Conservation (phyloP, 2,888 invertebrate genomes). For the Nephrocerus scutellatus region DNA sequence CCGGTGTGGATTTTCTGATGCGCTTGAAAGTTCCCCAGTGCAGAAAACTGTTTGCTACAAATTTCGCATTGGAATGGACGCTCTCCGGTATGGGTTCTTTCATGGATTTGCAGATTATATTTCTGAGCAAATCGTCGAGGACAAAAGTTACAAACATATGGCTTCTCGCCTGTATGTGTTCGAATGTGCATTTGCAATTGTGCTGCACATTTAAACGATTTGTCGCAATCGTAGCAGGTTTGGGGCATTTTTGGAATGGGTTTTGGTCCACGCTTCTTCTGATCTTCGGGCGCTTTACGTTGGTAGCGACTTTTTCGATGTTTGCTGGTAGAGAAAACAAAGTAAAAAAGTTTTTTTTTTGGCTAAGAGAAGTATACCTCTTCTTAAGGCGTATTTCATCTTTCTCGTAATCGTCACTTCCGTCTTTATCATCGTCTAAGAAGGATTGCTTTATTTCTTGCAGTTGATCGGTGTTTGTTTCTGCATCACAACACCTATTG, state of each 20-base stretch:
- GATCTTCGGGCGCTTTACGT: slow-evolving; percentile 53
- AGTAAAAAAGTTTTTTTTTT: background rate
- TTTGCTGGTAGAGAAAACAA: slow-evolving; percentile 25
- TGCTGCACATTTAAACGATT: slow-evolving; percentile 56
- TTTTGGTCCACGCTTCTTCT: slow-evolving; percentile 56
- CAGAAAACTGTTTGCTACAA: slow-evolving; percentile 57
- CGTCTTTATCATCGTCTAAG: slow-evolving; percentile 28
- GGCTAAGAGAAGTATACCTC: slow-evolving; percentile 20
- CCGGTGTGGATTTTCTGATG: slow-evolving; percentile 59
- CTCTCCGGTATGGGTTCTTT: slow-evolving; percentile 54
- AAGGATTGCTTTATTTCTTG: slow-evolving; percentile 21
- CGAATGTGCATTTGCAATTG: slow-evolving; percentile 58
- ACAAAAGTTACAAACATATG: slow-evolving; percentile 54
- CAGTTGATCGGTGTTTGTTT: slow-evolving; percentile 52
- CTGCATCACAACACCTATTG: slow-evolving; percentile 52
- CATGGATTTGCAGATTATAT: slow-evolving; percentile 56
- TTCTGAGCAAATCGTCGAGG: slow-evolving; percentile 56
- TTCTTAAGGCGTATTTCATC: slow-evolving; percentile 24
- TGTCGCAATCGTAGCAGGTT: slow-evolving; percentile 55
- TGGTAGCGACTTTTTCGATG: slow-evolving; percentile 50
- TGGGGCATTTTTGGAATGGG: slow-evolving; percentile 54
- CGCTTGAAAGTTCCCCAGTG: slow-evolving; percentile 56
- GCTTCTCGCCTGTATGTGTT: slow-evolving; percentile 57
- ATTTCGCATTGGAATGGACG: slow-evolving; percentile 59
- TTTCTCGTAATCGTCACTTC: slow-evolving; percentile 24